Evolutionary conservation across 2,113 vertebrate genomes (phyloP).

Genomic region (Cebidichthys violaceus): DNA sequence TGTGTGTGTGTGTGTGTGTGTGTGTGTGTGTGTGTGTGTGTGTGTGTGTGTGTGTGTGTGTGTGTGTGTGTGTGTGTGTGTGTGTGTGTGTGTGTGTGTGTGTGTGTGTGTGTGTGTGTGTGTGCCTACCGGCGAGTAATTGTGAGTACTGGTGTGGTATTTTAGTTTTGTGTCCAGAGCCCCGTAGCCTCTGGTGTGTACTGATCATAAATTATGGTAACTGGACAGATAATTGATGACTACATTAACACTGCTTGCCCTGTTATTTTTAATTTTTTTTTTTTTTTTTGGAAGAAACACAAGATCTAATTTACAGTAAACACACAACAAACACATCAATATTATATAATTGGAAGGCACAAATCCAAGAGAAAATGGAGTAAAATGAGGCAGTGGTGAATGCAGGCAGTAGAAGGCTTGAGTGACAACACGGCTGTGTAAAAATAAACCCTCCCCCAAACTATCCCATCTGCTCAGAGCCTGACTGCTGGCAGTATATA

Average conservation of each 20-base stretch:
- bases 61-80: no score
- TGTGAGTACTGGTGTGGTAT: background rate
- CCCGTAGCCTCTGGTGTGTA: slow-evolving; percentile 14
- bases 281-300: background rate
- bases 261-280: background rate
- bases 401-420: slow-evolving; percentile 26
- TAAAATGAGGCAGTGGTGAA: slow-evolving; percentile 1
- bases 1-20: background rate
- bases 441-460: slow-evolving; percentile 52
- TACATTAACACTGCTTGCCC: slow-evolving; percentile 32
- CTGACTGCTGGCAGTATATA: slow-evolving; percentile 51
- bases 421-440: slow-evolving; percentile 50
- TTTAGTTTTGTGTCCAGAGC: background rate
- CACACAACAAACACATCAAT: slow-evolving; percentile 46
- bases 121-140: background rate
- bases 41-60: background rate
- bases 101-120: background rate
- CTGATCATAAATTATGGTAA: slow-evolving; percentile 31
- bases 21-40: slow-evolving; percentile 1
- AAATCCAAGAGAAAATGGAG: slow-evolving; percentile 8
- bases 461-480: slow-evolving; percentile 69
- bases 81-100: background rate
- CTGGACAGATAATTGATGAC: slow-evolving; percentile 58
- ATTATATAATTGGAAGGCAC: slow-evolving; percentile 14
- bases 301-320: slow-evolving; percentile 47